A percentile compares a stretch with the other conserved stretches of the same genome.
Evolutionary conservation across 2,113 vertebrate species (phyloP).

Genomic region (Eptatretus burgeri): DNA sequence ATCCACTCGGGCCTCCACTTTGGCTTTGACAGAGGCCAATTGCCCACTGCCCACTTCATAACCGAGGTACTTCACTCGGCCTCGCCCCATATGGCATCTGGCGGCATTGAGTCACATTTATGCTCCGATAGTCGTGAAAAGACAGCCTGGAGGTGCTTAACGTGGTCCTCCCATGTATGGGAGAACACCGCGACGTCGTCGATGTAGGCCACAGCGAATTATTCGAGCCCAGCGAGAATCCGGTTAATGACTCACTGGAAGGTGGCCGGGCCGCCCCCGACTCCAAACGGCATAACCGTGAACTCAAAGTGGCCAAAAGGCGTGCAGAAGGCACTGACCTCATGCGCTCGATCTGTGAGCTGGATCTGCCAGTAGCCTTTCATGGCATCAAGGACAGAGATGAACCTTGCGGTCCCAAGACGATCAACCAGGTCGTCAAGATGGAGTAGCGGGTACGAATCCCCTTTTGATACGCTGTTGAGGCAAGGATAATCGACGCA

Average conservation of each 20-base stretch:
- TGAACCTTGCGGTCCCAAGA: too few relatives aligned
- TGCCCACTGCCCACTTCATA: too few relatives aligned
- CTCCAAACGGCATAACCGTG: neutral
- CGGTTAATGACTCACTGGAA: neutral
- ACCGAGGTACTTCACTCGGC: too few relatives aligned
- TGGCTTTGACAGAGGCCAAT: too few relatives aligned
- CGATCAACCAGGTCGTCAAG: too few relatives aligned
- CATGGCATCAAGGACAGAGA: too few relatives aligned
- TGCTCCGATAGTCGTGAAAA: neutral
- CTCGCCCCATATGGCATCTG: too few relatives aligned
- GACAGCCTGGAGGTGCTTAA: neutral
- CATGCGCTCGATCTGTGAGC: neutral
- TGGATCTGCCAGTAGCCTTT: slow-evolving; percentile 6
- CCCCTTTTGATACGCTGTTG: too few relatives aligned
- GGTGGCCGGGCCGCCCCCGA: neutral
- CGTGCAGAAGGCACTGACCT: neutral
- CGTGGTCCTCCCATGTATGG: neutral
- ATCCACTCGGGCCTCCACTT: too few relatives aligned
- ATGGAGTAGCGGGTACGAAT: too few relatives aligned
- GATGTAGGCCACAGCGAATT: neutral
- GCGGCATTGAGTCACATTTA: too few relatives aligned
- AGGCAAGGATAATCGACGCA: too few relatives aligned
- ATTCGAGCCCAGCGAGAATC: neutral
- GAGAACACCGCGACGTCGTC: neutral
- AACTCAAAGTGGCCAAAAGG: neutral